phyloP scores from a whole-genome alignment of 2,888 invertebrate genomes.

The Argyresthia goedartella region DNA sequence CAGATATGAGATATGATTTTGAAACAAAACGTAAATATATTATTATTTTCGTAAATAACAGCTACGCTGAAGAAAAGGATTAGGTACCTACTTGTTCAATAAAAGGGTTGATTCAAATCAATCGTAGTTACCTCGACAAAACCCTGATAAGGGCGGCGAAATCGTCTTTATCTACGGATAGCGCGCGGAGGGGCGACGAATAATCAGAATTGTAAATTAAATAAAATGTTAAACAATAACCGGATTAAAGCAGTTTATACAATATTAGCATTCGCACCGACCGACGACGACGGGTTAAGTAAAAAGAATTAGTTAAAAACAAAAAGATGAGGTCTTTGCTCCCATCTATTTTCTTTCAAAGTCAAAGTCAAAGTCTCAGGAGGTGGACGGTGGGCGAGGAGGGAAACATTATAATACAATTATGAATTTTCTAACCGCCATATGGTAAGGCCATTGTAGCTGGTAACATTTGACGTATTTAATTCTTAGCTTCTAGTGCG shows the following conservation, averaged over 20 bases:
- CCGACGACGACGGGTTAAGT: background rate
- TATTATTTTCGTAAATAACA: too few relatives aligned
- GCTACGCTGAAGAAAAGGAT: too few relatives aligned
- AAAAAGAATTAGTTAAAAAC: background rate
- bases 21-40: background rate
- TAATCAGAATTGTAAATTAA: conserved; percentile 42
- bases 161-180: conserved; percentile 6
- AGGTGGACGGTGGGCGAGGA: too few relatives aligned
- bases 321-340: background rate
- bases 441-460: too few relatives aligned
- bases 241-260: conserved; percentile 29
- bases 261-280: conserved; percentile 27
- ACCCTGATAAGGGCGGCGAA: conserved; percentile 19
- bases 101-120: conserved; percentile 1
- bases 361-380: too few relatives aligned
- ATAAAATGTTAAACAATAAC: conserved; percentile 47
- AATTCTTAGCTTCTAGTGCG: too few relatives aligned
- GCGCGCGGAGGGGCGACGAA: conserved; percentile 14
- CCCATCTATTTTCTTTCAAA: too few relatives aligned
- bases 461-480: too few relatives aligned
- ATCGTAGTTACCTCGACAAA: conserved; percentile 6
- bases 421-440: too few relatives aligned
- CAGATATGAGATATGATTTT: background rate
- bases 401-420: too few relatives aligned
- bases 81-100: background rate